Conservation (phyloP, 2,888 invertebrate genomes). For the Andrena bicolor region DNA sequence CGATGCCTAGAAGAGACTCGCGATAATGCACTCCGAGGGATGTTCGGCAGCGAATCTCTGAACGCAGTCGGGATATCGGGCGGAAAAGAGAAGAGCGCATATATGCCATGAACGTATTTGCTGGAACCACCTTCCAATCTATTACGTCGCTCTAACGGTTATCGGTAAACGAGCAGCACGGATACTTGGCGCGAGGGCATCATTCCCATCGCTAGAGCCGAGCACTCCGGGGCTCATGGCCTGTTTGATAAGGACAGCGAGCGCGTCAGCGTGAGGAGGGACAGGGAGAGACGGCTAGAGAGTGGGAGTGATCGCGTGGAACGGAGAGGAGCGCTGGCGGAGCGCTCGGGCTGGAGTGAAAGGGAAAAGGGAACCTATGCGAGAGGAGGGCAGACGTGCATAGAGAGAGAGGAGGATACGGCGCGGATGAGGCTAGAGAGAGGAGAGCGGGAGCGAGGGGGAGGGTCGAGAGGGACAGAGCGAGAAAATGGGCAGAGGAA, state of each 20-base stretch:
- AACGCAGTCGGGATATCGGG: neutral
- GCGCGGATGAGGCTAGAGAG: neutral
- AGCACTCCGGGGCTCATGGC: conserved; percentile 22
- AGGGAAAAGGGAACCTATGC: neutral
- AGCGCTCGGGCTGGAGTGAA: conserved; percentile 16
- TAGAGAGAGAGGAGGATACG: neutral
- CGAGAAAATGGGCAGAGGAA: conserved; percentile 7
- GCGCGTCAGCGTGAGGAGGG: neutral
- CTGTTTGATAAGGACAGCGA: conserved; percentile 37
- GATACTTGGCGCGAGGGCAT: conserved; percentile 17
- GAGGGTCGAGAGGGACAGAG: neutral
- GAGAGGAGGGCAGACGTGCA: neutral
- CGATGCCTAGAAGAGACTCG: no score
- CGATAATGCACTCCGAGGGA: no score
- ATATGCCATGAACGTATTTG: neutral
- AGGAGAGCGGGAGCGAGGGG: conserved; percentile 11
- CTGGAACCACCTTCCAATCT: neutral
- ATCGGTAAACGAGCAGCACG: neutral
- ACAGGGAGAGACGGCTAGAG: conserved; percentile 18
- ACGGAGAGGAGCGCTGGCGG: neutral
- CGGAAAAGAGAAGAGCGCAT: neutral
- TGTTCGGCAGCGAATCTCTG: neutral
- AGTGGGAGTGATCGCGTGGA: neutral
- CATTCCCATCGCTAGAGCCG: conserved; percentile 47
- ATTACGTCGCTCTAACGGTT: neutral